These are phyloP conservation scores for Nasua narica DNA, from an alignment of 2,797 vertebrate genomes.

Conservation along the genomic window DNA sequence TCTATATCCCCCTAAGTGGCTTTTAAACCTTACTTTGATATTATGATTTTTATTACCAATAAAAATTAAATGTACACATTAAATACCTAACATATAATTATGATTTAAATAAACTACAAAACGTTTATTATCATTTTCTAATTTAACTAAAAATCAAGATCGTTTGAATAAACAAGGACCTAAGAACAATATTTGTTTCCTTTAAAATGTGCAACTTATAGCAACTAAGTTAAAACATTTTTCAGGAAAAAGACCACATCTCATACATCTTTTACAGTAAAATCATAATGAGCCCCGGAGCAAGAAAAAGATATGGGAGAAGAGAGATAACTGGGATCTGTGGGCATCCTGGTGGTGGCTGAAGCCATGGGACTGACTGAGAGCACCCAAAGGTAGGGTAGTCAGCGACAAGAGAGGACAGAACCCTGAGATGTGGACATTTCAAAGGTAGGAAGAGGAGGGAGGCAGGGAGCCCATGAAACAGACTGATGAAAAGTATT, in stretches of 20 bases:
- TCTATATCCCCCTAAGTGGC: constrained; percentile 49
- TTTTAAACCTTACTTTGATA: constrained; percentile 64
- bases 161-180: constrained; percentile 31
- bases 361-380: not conserved
- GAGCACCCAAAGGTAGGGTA: not conserved
- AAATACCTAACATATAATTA: constrained; percentile 53
- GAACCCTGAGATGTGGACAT: not conserved
- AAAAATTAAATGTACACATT: constrained; percentile 61
- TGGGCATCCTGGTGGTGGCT: not conserved
- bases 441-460: not conserved
- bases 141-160: constrained; percentile 60
- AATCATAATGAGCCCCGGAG: not conserved
- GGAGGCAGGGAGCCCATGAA: not conserved
- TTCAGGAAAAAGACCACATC: not conserved
- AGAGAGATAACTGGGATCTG: not conserved
- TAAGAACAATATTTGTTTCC: constrained; percentile 15
- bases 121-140: constrained; percentile 32
- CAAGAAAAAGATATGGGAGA: not conserved
- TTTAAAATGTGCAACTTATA: constrained; percentile 2
- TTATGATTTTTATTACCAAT: constrained; percentile 65
- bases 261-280: not conserved
- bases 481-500: not conserved
- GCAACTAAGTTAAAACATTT: constrained; percentile 15
- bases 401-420: not conserved
- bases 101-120: constrained; percentile 51